Base-by-base conservation (phyloP, 2,888 invertebrate species). In the Theodoxus fluviatilis region DNA sequence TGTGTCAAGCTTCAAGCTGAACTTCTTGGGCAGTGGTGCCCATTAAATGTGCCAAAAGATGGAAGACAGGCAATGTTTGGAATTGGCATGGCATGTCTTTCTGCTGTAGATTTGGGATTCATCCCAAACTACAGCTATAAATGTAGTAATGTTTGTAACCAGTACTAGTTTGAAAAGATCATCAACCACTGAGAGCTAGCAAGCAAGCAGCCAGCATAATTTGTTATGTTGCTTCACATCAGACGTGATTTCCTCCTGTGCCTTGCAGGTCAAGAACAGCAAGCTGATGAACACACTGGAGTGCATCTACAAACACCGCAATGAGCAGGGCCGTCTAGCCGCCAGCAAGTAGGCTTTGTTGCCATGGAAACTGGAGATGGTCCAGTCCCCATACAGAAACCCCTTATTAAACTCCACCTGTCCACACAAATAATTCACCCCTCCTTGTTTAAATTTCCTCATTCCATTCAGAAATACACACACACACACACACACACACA, bases 281-380 rank as follows among this genome's bases (percentile, higher is more conserved):
- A 73, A 82, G 70, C 72, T 87, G 37, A 77, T 84, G 71, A 83
- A 85, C 66, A 86, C 86, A 22, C 69, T 87, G 68, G 84, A 85
- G 37, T 81, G 75, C 40, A 86, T 87, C 67, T 81, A 82, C 3
- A 81, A 84, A 71, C 85, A 87, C 70, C 72, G 86, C 64, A 76
- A 82, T 35, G 86, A 86, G 69, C 80, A 83, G 68, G 84, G 81
- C 18, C 82, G 82, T 69, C 75, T 83, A 31, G 83, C 84, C 28
- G 84, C 85, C 47, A 49, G 78, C 63, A 86, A 78, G 86, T 84
- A 73, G 76, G 77, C n/a, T n/a, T n/a, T n/a, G n/a, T n/a, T n/a
- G n/a, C n/a, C n/a, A n/a, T n/a, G n/a, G n/a, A n/a, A n/a, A n/a
- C n/a, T n/a, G n/a, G n/a, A n/a, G n/a, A n/a, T n/a, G n/a, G n/a